Evolutionary conservation across 2,888 invertebrate species (phyloP), one percentile per base, ranked within the genome.

Genomic region (Lypha dubia): DNA sequence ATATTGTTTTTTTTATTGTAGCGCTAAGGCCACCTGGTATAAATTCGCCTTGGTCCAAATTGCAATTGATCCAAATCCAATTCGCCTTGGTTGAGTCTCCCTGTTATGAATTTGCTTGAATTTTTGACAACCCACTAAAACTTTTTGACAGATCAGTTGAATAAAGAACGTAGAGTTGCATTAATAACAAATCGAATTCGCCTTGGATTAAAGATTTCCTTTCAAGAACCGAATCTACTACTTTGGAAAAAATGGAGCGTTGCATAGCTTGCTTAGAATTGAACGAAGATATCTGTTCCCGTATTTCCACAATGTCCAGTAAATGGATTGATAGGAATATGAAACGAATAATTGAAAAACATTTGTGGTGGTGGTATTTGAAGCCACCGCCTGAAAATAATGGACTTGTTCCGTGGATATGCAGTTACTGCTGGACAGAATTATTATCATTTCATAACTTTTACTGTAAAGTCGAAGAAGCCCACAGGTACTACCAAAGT

Each of bases 311-410:
- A 4, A 20, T 56, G 15, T 77, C 79, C 3, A 49, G 20, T 4
- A 58, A 79, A 15, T 83, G 79, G 79, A 35, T 60, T 11, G 51
- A 75, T 41, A 9, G 38, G 1, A 65, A 74, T 13, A 44, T 83
- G 0, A 68, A 79, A 28, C 28, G 58, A 1, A 67, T 83, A 8
- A 79, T 83, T 17, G 75, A 83, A 13, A 83, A 79, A 24, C 83
- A 83, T 60, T 75, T 83, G 32, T 79, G 79, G 79, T 83, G 79
- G 74, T 83, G 79, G 83, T 49, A 79, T 20, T 35, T 58, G 17
- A 49, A 46, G 32, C 49, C 28, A 17, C 6, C n/a, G 9, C n/a
- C 41, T 2, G 0, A 44, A n/a, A 3, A 24, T 1, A 17, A 28
- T 15, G 53, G 7, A 28, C 3, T 2, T n/a, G 53, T n/a, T 28